Conservation (phyloP, 2,113 vertebrate species). For the Chionodraco myersi region DNA sequence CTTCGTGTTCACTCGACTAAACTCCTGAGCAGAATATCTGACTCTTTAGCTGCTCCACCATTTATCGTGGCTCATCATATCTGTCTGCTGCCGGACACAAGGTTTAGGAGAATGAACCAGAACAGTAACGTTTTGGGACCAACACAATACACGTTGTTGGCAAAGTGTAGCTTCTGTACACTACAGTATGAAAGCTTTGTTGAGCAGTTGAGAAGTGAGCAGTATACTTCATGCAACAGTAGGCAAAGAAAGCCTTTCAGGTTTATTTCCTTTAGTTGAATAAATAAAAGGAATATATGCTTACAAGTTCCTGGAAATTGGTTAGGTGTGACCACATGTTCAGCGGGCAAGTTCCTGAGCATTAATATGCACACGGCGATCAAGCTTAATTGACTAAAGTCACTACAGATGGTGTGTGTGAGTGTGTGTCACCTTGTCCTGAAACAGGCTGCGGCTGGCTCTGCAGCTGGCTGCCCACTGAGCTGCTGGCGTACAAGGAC, state of each 20-base stretch:
- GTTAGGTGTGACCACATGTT: background rate
- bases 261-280: background rate
- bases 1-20: too few species aligned
- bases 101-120: background rate
- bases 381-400: background rate
- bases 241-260: background rate
- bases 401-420: background rate
- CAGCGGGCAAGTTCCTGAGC: background rate
- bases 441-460: slow-evolving; percentile 64
- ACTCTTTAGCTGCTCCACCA: background rate
- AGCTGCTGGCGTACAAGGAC: slow-evolving; percentile 91
- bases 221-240: background rate
- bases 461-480: slow-evolving; percentile 83
- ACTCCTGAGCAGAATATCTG: background rate
- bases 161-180: too few species aligned
- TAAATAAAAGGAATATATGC: background rate
- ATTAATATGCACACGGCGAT: background rate
- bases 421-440: slow-evolving; percentile 65
- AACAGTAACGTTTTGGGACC: background rate
- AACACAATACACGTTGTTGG: background rate
- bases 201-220: background rate
- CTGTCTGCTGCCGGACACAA: background rate
- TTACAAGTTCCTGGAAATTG: background rate
- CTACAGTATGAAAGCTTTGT: too few species aligned
- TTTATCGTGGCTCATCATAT: background rate